A percentile compares a stretch with the other conserved stretches of the same genome.
Conservation (phyloP, 2,113 vertebrate genomes). For the Dunckerocampus dactyliophorus region DNA sequence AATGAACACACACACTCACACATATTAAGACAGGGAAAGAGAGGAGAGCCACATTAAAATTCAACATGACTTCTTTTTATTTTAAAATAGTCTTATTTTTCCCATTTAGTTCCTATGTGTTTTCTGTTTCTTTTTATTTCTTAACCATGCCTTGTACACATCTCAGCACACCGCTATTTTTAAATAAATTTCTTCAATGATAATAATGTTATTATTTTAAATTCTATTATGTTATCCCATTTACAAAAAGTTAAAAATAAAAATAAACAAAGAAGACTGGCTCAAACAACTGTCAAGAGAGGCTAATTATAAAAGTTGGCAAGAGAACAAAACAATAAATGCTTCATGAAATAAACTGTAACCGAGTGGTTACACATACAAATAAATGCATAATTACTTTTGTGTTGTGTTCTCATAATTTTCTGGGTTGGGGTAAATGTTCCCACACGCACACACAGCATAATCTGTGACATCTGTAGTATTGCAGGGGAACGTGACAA, state of each 20-base stretch:
- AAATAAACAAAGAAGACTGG: slow-evolving; percentile 65
- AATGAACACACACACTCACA: slow-evolving; percentile 52
- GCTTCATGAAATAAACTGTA: slow-evolving; percentile 33
- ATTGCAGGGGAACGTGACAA: slow-evolving; percentile 35
- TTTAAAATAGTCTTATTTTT: slow-evolving; percentile 93
- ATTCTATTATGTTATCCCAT: slow-evolving; percentile 83
- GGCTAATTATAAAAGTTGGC: slow-evolving; percentile 40
- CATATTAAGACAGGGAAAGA: slow-evolving; percentile 63
- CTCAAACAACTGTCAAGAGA: slow-evolving; percentile 24
- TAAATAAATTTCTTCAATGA: slow-evolving; percentile 86
- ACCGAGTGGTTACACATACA: slow-evolving; percentile 37
- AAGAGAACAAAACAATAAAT: slow-evolving; percentile 39
- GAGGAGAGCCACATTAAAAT: slow-evolving; percentile 67
- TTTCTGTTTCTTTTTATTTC: slow-evolving; percentile 67
- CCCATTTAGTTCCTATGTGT: slow-evolving; percentile 79
- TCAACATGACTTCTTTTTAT: slow-evolving; percentile 74
- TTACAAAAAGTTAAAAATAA: slow-evolving; percentile 77
- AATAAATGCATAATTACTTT: slow-evolving; percentile 27
- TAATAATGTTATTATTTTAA: slow-evolving; percentile 74
- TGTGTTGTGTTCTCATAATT: slow-evolving; percentile 1
- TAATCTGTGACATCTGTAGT: slow-evolving; percentile 37
- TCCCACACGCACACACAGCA: slow-evolving; percentile 18
- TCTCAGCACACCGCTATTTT: slow-evolving; percentile 81
- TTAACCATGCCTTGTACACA: slow-evolving; percentile 83
- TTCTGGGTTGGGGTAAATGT: slow-evolving; percentile 28